These are phyloP conservation scores for Eupelmus urozonus DNA, from an alignment of 2,888 invertebrate species.

Conservation along the genomic window DNA sequence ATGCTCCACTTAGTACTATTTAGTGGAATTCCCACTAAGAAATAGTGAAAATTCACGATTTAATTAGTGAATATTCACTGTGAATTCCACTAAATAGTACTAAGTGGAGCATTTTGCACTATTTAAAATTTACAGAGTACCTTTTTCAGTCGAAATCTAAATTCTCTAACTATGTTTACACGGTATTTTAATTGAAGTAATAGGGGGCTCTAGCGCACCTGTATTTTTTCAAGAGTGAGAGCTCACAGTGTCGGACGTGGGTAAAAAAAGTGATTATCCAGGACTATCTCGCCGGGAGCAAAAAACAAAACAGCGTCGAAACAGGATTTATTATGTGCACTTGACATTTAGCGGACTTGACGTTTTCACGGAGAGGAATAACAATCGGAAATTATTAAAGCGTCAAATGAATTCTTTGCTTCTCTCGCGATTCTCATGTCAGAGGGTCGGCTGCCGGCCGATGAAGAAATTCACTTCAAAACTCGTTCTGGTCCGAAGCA, in stretches of 20 bases:
- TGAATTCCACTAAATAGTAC: neutral
- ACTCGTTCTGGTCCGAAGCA: slow-evolving; percentile 33
- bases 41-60: too few relatives aligned
- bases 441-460: neutral
- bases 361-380: slow-evolving; percentile 33
- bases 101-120: neutral
- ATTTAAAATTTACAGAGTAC: neutral
- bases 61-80: neutral
- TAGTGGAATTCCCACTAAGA: too few relatives aligned
- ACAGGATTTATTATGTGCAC: slow-evolving; percentile 26
- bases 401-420: slow-evolving; percentile 22
- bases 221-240: neutral
- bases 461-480: slow-evolving; percentile 47
- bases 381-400: slow-evolving; percentile 46
- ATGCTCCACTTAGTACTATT: too few relatives aligned
- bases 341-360: slow-evolving; percentile 45
- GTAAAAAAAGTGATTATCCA: neutral
- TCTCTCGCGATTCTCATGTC: slow-evolving; percentile 26
- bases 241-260: neutral
- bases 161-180: neutral
- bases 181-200: neutral
- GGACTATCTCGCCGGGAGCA: neutral
- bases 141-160: neutral
- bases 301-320: neutral
- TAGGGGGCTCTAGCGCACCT: neutral